A percentile compares a stretch with the other conserved stretches of the same genome.
phyloP scores from a whole-genome alignment of 2,888 invertebrate genomes.

The Philhelius pedissequus region DNA sequence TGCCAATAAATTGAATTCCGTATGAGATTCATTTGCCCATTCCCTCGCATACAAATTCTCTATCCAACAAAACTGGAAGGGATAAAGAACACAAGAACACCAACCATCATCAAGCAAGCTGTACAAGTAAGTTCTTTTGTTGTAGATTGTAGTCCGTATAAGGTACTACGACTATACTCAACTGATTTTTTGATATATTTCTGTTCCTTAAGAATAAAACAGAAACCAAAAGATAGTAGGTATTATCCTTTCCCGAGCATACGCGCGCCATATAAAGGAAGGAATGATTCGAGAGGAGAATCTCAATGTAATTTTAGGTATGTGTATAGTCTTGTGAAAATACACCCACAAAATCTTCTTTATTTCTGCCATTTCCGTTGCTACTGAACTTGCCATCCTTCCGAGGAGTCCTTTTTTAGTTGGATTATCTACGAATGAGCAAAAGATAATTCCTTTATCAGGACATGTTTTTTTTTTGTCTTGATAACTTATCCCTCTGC shows the following conservation, averaged over 20 bases:
- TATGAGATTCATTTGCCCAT: slow-evolving; percentile 47
- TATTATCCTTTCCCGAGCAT: slow-evolving; percentile 34
- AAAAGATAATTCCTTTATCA: slow-evolving; percentile 67
- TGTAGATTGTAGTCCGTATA: slow-evolving; percentile 41
- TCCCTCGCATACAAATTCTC: no score
- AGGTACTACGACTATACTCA: not conserved
- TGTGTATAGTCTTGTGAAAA: not conserved
- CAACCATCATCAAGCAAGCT: slow-evolving; percentile 1
- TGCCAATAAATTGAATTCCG: slow-evolving; percentile 68
- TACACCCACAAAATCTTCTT: slow-evolving; percentile 1
- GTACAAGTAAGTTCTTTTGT: slow-evolving; percentile 46
- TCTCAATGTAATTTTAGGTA: slow-evolving; percentile 52
- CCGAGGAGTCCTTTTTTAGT: slow-evolving; percentile 45
- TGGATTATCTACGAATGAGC: slow-evolving; percentile 65
- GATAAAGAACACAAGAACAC: not conserved
- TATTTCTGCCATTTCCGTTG: not conserved
- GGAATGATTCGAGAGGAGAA: slow-evolving; percentile 36
- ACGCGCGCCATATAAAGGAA: slow-evolving; percentile 38
- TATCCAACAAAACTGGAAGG: no score
- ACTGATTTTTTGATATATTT: slow-evolving; percentile 57
- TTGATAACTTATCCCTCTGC: not conserved
- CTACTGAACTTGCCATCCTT: slow-evolving; percentile 26
- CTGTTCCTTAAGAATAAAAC: not conserved
- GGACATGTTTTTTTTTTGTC: slow-evolving; percentile 21
- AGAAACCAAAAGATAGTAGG: slow-evolving; percentile 28